Base-by-base conservation (phyloP, 2,888 invertebrate species). In the Lysandra bellargus region DNA sequence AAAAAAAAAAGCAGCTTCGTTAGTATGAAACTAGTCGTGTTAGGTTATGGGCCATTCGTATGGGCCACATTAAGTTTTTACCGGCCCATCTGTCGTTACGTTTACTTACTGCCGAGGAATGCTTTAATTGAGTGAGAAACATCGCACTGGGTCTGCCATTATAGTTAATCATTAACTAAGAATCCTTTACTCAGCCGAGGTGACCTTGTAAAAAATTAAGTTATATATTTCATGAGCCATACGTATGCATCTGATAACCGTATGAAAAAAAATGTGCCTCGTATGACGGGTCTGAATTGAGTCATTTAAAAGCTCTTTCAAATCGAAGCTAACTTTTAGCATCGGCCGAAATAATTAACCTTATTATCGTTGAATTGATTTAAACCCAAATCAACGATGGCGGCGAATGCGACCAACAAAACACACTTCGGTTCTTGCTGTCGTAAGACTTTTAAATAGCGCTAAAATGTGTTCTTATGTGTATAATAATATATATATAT, bases 331-430 rank as follows among this genome's bases (percentile, higher is more conserved):
- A 92, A 89, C 91, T 91, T 91, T 91, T 90, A 88, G 91, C 91
- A 92, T 91, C 91, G 86, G 85, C 79, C 85, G 85, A 88, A 93
- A 92, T 93, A 93, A 93, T 92, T 92, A 91, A 89, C 90, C 89
- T 89, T 90, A 23, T 88, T 92, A 92, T 94, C 92, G 88, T 84
- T 84, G 88, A 89, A 90, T 89, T 90, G 91, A 85, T 87, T 82
- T 87, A 86, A 89, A 88, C 87, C 87, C 88, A 84, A 85, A 90
- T 86, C 85, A 89, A 92, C 91, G 85, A 91, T 91, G 91, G 91
- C 90, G 85, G 88, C 83, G 83, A 79, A 85, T 84, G 91, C 84
- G 81, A 88, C 83, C 86, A 87, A 87, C 89, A 90, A 84, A 86
- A 80, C 84, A 75, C 40, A 74, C 78, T 82, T 80, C 79, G 79